phyloP scores from a whole-genome alignment of 2,797 vertebrate genomes.

The Vireo griseus region DNA sequence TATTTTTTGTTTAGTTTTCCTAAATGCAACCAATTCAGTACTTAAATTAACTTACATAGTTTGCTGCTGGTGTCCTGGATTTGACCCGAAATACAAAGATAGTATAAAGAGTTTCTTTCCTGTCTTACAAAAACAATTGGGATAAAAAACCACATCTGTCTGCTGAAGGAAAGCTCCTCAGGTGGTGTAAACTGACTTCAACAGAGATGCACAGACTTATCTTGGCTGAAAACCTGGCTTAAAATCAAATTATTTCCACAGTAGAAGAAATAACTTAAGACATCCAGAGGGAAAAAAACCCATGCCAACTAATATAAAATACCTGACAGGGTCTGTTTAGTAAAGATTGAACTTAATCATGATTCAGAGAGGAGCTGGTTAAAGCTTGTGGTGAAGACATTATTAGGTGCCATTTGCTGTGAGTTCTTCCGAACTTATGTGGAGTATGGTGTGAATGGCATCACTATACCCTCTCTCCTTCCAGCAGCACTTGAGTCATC shows the following conservation, averaged over 20 bases:
- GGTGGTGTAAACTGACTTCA: not conserved
- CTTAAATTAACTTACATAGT: not conserved
- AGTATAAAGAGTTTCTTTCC: not conserved
- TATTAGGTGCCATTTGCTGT: conserved; percentile 39
- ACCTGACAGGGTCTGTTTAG: not conserved
- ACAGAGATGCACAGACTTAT: not conserved
- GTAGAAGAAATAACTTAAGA: not conserved
- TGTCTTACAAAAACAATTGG: not conserved
- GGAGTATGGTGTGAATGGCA: conserved; percentile 24
- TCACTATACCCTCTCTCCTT: not conserved
- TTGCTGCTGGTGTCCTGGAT: not conserved
- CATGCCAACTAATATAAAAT: not conserved
- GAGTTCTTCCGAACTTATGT: conserved; percentile 54
- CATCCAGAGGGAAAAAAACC: not conserved
- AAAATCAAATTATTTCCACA: not conserved
- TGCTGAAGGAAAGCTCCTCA: not conserved
- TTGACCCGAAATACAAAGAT: not conserved
- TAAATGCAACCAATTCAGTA: not conserved
- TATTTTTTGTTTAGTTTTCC: not conserved
- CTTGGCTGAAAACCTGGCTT: not conserved
- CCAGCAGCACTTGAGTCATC: conserved; percentile 35
- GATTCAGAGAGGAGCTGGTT: conserved; percentile 51
- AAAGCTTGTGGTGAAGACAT: conserved; percentile 48
- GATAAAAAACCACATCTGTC: not conserved
- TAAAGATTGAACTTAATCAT: conserved; percentile 17